Conservation (phyloP, 2,888 invertebrate species). For the Saturnia japonica region DNA sequence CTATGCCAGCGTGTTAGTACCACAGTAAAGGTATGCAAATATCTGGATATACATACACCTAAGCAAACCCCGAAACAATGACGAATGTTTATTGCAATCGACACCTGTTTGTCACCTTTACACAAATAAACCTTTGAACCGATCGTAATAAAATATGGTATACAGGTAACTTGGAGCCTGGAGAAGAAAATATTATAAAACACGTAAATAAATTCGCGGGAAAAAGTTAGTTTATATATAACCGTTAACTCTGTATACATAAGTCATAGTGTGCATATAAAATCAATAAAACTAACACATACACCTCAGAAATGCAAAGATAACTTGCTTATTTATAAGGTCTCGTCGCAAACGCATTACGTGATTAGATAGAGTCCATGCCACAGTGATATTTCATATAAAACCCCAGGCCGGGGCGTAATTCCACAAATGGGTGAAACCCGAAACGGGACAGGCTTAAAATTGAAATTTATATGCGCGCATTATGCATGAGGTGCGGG, state of each 20-base stretch:
- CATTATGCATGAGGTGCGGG: constrained; percentile 74
- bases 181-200: too few species aligned
- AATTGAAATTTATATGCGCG: constrained; percentile 81
- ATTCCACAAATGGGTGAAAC: constrained; percentile 79
- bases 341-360: constrained; percentile 63
- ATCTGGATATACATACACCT: too few species aligned
- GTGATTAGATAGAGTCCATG: constrained; percentile 47
- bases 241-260: background rate
- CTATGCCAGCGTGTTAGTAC: too few species aligned
- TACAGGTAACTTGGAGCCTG: too few species aligned
- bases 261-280: background rate
- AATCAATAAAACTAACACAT: constrained; percentile 8
- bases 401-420: constrained; percentile 47
- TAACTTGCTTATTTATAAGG: constrained; percentile 59
- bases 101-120: too few species aligned
- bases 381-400: constrained; percentile 15
- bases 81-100: too few species aligned
- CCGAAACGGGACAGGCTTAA: constrained; percentile 72
- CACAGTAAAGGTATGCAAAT: too few species aligned
- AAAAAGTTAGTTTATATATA: background rate
- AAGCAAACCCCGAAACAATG: too few species aligned
- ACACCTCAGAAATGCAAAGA: constrained; percentile 29
- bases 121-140: too few species aligned
- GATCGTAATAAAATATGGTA: too few species aligned
- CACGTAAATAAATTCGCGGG: too few species aligned